Evolutionary conservation across 1,140 invertebrate species (phyloP).

Genomic region (Leptopilina clavipes): DNA sequence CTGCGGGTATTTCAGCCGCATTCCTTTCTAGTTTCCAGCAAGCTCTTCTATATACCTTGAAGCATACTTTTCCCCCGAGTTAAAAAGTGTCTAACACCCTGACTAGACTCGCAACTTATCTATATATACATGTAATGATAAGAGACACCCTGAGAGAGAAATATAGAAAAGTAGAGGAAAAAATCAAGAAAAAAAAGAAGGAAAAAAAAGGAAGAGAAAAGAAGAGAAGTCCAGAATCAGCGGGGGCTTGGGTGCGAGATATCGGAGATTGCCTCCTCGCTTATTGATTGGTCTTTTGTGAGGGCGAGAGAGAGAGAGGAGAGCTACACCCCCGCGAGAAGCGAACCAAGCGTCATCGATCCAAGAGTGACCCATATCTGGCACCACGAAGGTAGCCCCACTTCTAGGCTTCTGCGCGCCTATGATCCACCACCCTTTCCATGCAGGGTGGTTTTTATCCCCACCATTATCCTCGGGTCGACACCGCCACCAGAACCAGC

Average conservation of each 20-base stretch:
- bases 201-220: constrained; percentile 38
- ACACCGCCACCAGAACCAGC: constrained; percentile 35
- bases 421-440: constrained; percentile 41
- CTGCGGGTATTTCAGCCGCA: not conserved
- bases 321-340: constrained; percentile 59
- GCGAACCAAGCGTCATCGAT: constrained; percentile 67
- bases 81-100: constrained; percentile 23
- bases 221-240: not conserved
- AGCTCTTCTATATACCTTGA: not conserved
- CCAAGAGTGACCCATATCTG: constrained; percentile 74
- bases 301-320: constrained; percentile 13
- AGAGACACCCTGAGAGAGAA: not conserved
- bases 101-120: constrained; percentile 7
- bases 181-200: too few relatives aligned
- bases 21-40: constrained; percentile 7
- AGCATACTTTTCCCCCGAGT: not conserved
- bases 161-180: constrained; percentile 15
- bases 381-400: constrained; percentile 58
- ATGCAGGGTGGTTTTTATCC: constrained; percentile 41
- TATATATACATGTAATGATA: not conserved
- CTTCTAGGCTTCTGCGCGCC: constrained; percentile 49
- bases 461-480: constrained; percentile 36
- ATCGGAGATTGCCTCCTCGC: constrained; percentile 66
- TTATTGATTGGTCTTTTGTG: constrained; percentile 73
- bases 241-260: constrained; percentile 54